Evolutionary conservation across 2,888 invertebrate genomes (phyloP), one percentile per base, ranked within the genome.

Genomic region (Cyclophora punctaria): DNA sequence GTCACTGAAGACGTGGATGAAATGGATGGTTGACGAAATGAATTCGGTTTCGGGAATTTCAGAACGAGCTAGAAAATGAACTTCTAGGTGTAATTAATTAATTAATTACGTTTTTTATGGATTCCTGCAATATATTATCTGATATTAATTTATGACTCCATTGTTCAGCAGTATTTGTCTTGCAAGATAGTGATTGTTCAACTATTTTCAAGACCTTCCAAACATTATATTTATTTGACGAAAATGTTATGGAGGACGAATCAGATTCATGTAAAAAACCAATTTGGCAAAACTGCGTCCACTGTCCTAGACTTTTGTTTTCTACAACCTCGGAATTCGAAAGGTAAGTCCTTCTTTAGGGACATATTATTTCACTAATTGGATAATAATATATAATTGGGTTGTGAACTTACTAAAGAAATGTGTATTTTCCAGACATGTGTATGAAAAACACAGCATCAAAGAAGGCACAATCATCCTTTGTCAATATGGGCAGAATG

Each of bases 401-500:
- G 20, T 20, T 1, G 20, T 20, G 20, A 20, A 20, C 20, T 20
- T 20, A 20, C 20, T 20, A 20, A 20, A 20, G 20, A 20, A 20
- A 20, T 37, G 4, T 37, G 4, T 37, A 48, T 52, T 80, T 87
- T 90, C 52, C 79, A 94, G 95, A 64, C 96, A 96, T 77, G 83
- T 96, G 60, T 90, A 94, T 66, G 93, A 93, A 50, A 91, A 92
- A 52, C 96, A 96, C 73, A 95, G 95, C 74, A 92, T 94, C 34
- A 92, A 91, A 66, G 96, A 96, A 83, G 96, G 96, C 50, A 95
- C 96, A 35, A 95, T 96, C 20, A 94, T 92, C 73, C 92, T 96
- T 7, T 96, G 96, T 74, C 94, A 93, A 67, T 97, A 96, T 90
- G 97, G 96, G 44, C 92, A 93, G 71, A 96, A 96, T 83, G 93